Percentiles rank a stretch among this genome's conserved stretches.
phyloP scores from a whole-genome alignment of 2,113 vertebrate genomes.

The Tupaia chinensis region DNA sequence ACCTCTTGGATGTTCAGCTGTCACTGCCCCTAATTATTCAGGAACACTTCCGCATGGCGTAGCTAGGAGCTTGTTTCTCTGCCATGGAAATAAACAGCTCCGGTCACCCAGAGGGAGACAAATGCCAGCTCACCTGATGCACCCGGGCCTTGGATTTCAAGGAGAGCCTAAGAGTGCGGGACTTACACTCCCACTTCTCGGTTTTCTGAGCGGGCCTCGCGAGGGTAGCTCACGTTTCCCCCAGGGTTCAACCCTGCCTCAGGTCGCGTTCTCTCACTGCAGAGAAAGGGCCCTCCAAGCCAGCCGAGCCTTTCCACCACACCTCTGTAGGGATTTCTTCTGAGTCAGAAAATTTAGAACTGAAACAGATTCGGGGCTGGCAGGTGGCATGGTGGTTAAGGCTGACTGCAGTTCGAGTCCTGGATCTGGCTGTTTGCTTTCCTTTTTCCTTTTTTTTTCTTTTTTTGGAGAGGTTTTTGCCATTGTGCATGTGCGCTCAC shows the following conservation, averaged over 20 bases:
- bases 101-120: conserved; percentile 15
- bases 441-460: too few species aligned
- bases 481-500: too few species aligned
- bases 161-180: background rate
- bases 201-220: background rate
- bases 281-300: background rate
- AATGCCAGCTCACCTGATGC: background rate
- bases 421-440: too few species aligned
- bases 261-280: background rate
- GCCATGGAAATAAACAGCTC: conserved; percentile 53
- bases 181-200: background rate
- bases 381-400: too few species aligned
- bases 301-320: background rate
- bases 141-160: background rate
- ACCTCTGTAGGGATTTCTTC: background rate
- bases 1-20: conserved; percentile 51
- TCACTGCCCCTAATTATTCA: conserved; percentile 8
- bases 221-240: background rate
- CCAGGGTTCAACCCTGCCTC: accelerated
- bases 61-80: conserved; percentile 16
- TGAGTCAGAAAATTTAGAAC: background rate
- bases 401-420: too few species aligned
- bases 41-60: background rate
- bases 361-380: background rate
- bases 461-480: too few species aligned